Evolutionary conservation across 2,113 vertebrate genomes (phyloP).

Genomic region (Lophochroa leadbeateri): DNA sequence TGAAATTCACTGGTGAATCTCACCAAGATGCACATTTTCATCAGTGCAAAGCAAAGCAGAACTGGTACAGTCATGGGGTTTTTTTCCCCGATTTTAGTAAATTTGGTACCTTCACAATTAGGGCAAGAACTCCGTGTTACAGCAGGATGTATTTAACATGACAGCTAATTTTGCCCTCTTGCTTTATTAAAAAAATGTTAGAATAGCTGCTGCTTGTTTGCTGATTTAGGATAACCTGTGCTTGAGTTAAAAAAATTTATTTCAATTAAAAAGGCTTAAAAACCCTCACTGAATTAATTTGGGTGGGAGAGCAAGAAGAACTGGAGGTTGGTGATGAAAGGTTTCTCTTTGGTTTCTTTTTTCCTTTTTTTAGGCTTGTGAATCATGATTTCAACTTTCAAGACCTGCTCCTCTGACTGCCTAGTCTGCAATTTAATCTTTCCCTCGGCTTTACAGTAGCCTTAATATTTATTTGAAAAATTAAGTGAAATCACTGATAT

Average conservation of each 20-base stretch:
- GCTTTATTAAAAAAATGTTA: background rate
- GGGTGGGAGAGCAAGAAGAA: conserved; percentile 31
- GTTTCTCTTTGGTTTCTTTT: background rate
- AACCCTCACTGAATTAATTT: conserved; percentile 24
- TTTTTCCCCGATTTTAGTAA: background rate
- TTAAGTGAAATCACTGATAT: background rate
- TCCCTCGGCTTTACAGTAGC: background rate
- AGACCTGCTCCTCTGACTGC: background rate
- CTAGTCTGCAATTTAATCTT: background rate
- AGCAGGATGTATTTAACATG: background rate
- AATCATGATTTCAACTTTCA: conserved; percentile 19
- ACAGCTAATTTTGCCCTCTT: background rate
- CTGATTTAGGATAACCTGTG: background rate
- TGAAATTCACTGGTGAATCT: background rate
- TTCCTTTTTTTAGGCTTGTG: conserved; percentile 25
- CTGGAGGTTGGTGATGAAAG: conserved; percentile 43
- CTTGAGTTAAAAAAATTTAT: background rate
- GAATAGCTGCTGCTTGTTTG: background rate
- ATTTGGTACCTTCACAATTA: background rate
- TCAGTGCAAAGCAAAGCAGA: background rate
- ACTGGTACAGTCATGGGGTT: background rate
- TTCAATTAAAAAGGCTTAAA: background rate
- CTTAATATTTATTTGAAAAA: conserved; percentile 10
- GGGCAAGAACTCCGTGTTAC: background rate
- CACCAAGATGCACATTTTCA: background rate